phyloP scores from a whole-genome alignment of 2,888 invertebrate genomes.

The Drosophila buzzatii region DNA sequence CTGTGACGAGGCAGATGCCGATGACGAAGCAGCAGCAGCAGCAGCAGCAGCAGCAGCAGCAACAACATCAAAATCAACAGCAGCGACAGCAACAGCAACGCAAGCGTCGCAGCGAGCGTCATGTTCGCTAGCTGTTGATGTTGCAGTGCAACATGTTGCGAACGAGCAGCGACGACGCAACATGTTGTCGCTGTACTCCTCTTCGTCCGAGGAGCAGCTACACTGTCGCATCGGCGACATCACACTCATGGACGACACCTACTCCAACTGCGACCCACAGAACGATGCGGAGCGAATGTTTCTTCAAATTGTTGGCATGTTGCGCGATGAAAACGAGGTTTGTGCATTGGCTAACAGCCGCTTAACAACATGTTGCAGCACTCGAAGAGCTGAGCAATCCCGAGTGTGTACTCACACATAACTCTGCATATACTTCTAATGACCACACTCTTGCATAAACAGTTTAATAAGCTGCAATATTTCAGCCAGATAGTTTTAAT shows the following conservation, averaged over 20 bases:
- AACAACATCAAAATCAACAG: slow-evolving; percentile 19
- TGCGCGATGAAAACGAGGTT: slow-evolving; percentile 85
- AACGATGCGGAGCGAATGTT: slow-evolving; percentile 86
- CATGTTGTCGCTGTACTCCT: slow-evolving; percentile 71
- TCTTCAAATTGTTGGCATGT: slow-evolving; percentile 84
- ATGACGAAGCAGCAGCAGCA: slow-evolving; percentile 38
- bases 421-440: not conserved
- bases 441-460: not conserved
- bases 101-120: slow-evolving; percentile 4
- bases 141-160: slow-evolving; percentile 44
- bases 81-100: slow-evolving; percentile 19
- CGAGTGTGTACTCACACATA: not conserved
- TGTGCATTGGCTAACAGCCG: slow-evolving; percentile 58
- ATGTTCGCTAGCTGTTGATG: slow-evolving; percentile 14
- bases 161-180: slow-evolving; percentile 55
- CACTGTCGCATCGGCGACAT: slow-evolving; percentile 83
- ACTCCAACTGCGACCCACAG: slow-evolving; percentile 84
- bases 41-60: slow-evolving; percentile 27
- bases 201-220: slow-evolving; percentile 78
- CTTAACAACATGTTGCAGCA: slow-evolving; percentile 9
- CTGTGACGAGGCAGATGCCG: slow-evolving; percentile 63
- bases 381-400: not conserved
- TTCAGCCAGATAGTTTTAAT: slow-evolving; percentile 29
- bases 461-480: slow-evolving; percentile 10
- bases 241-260: slow-evolving; percentile 84